Evolutionary conservation across 2,888 invertebrate genomes (phyloP).

Genomic region (Ophion costatus): DNA sequence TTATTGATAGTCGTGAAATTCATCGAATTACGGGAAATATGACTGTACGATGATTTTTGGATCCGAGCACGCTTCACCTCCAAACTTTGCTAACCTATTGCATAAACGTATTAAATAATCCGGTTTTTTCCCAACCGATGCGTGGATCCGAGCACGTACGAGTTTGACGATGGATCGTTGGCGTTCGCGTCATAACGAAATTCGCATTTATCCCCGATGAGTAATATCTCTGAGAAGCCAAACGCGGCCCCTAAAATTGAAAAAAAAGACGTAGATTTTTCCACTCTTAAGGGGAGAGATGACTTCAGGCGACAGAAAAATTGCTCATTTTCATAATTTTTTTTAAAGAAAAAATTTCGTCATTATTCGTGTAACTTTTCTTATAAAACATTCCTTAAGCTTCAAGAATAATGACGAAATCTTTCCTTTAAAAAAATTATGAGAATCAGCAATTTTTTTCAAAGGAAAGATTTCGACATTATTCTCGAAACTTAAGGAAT

Average conservation of each 20-base stretch:
- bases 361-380: no score
- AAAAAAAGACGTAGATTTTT: background rate
- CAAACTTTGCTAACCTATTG: constrained; percentile 20
- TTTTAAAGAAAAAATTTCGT: no score
- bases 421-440: no score
- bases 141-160: constrained; percentile 23
- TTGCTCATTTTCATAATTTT: no score
- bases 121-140: background rate
- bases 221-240: background rate
- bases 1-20: background rate
- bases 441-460: no score
- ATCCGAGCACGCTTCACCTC: constrained; percentile 1
- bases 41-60: background rate
- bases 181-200: constrained; percentile 3
- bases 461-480: no score
- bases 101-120: constrained; percentile 42
- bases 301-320: no score
- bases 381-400: no score
- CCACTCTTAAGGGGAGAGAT: background rate
- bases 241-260: background rate
- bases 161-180: background rate
- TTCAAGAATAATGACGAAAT: no score
- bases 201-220: constrained; percentile 3
- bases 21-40: background rate
- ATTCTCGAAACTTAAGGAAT: no score